phyloP scores from a whole-genome alignment of 2,797 vertebrate species.

The Gymnothorax javanicus region DNA sequence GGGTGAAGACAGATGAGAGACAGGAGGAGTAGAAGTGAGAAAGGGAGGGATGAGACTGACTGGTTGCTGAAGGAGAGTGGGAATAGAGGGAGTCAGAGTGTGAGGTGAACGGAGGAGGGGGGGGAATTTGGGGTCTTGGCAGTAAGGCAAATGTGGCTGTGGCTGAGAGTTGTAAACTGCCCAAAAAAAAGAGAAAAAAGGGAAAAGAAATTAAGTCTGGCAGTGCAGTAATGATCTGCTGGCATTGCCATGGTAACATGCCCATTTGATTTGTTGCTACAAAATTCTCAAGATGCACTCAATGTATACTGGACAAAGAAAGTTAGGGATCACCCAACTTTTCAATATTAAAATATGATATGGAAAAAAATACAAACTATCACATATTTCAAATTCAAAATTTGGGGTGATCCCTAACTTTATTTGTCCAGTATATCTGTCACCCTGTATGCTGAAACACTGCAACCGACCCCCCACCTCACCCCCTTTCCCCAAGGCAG shows the following conservation, averaged over 20 bases:
- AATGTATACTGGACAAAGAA: no score
- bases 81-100: not conserved
- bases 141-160: slow-evolving; percentile 57
- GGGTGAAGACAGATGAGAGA: slow-evolving; percentile 34
- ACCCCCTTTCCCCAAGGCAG: not conserved
- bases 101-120: not conserved
- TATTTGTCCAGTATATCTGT: no score
- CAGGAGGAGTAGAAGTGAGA: slow-evolving; percentile 41
- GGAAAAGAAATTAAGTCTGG: slow-evolving; percentile 55
- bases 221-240: slow-evolving; percentile 50
- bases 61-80: slow-evolving; percentile 49
- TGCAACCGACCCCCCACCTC: not conserved
- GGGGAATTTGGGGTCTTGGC: not conserved
- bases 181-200: slow-evolving; percentile 41
- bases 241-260: slow-evolving; percentile 48
- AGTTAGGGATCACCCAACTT: no score
- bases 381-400: no score
- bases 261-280: slow-evolving; percentile 27
- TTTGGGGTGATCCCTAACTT: no score
- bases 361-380: no score
- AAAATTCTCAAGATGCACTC: slow-evolving; percentile 5
- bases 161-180: slow-evolving; percentile 58
- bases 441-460: not conserved
- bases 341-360: no score
- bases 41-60: slow-evolving; percentile 50